Base-by-base conservation (phyloP, 2,113 vertebrate species). In the Ochotona curzoniae region DNA sequence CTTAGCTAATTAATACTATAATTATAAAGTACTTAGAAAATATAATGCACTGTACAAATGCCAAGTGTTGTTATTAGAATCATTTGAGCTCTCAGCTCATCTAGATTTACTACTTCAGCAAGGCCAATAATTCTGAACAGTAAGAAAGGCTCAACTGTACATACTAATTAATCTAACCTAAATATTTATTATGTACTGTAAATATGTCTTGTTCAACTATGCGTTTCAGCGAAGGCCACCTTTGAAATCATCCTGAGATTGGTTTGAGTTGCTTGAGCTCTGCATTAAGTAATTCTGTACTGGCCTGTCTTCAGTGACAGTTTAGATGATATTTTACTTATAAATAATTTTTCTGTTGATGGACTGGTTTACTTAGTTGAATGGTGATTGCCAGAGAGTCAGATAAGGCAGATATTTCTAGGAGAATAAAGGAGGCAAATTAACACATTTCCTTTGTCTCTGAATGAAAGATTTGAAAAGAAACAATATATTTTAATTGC, bases 11-110 rank as follows among this genome's bases (percentile, higher is more conserved):
- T 97, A 97, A 96, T 96, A 95, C 79, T 92, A 66, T 94, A 97
- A 97, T 97, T 97, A 97, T 96, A 97, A 96, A 95, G 88, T 95
- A 91, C 96, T 97, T 97, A 95, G 93, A 93, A 96, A 97, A 93
- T 96, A 96, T 90, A 96, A 85, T 92, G 75, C 57, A 88, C 84
- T 95, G 92, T 88, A 94, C 94, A 95, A 97, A 95, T 95, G 93
- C 93, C 96, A 97, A 96, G 88, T 83, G 88, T 93, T 96, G 93
- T 93, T 95, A 93, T 92, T 96, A 95, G 92, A 91, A 93, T 93
- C 70, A 90, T 93, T 81, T 94, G 95, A 95, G 74, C 64, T 70
- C 38, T 94, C 93, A 90, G 86, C 85, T 96, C 82, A 74, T 95
- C 75, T 93, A 85, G 82, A 95, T 92, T 96, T 96, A 94, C 82